Percentiles rank a stretch among this genome's conserved stretches.
These are phyloP conservation scores for Ruditapes philippinarum DNA, from an alignment of 1,140 invertebrate species.

Conservation along the genomic window DNA sequence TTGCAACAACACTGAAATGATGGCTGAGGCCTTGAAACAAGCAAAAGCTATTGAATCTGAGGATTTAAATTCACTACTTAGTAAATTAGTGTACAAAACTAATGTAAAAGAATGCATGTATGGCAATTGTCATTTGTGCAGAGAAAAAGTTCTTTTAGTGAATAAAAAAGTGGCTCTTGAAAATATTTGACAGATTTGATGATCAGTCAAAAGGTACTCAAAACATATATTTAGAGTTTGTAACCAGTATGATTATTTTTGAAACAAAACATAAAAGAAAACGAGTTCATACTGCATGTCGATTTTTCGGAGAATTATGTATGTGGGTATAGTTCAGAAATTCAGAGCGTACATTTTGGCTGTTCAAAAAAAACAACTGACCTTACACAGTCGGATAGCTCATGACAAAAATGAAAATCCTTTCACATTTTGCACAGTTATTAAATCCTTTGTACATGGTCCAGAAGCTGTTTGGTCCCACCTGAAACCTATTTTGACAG, in stretches of 20 bases:
- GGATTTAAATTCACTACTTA: not conserved
- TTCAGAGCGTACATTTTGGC: not conserved
- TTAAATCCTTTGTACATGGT: constrained; percentile 20
- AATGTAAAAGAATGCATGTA: not conserved
- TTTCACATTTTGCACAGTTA: constrained; percentile 37
- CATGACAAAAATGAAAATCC: constrained; percentile 16
- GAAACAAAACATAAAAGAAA: not conserved
- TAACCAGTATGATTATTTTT: not conserved
- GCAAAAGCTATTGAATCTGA: not conserved
- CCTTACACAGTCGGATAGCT: constrained; percentile 32
- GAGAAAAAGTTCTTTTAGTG: not conserved
- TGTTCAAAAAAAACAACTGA: constrained; percentile 27
- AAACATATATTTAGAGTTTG: not conserved
- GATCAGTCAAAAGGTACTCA: not conserved
- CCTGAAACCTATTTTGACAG: constrained; percentile 47
- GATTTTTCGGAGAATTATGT: constrained; percentile 72
- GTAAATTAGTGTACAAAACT: not conserved
- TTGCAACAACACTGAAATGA: not conserved
- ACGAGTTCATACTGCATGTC: constrained; percentile 62
- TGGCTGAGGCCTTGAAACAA: not conserved
- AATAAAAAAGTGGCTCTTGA: not conserved
- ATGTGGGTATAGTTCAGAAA: not conserved
- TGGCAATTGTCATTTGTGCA: not conserved
- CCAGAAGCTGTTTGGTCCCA: constrained; percentile 49
- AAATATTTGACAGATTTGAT: not conserved